Evolutionary conservation across 2,888 invertebrate species (phyloP).

Genomic region (Hirtodrosophila confusa): DNA sequence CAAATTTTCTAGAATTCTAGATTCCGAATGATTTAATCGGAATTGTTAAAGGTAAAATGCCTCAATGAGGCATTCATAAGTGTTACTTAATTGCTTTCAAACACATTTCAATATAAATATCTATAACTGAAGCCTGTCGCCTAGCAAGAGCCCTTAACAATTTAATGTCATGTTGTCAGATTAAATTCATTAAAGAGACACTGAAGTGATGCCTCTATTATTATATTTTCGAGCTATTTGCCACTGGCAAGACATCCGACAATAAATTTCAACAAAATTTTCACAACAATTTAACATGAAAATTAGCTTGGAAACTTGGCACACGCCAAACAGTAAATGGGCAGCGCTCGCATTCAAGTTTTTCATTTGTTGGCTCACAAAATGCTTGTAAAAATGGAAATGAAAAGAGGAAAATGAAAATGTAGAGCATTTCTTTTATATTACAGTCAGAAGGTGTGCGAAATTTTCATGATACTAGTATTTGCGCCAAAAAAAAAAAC

Average conservation of each 20-base stretch:
- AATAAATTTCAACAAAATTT: slow-evolving; percentile 7
- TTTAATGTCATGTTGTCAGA: neutral
- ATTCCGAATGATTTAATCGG: no score
- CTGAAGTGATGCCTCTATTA: neutral
- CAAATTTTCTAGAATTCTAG: no score
- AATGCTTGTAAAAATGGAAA: slow-evolving; percentile 1
- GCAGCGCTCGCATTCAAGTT: neutral
- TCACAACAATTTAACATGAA: slow-evolving; percentile 16
- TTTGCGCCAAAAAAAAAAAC: slow-evolving; percentile 39
- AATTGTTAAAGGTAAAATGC: no score
- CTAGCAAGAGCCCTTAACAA: neutral
- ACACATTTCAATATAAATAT: no score
- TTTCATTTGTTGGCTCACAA: slow-evolving; percentile 8
- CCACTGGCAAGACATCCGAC: neutral
- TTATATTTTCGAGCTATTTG: neutral
- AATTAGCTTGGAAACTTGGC: slow-evolving; percentile 29
- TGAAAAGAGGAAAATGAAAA: slow-evolving; percentile 35
- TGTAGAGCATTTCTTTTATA: slow-evolving; percentile 44
- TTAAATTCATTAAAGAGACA: neutral
- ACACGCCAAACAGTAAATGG: slow-evolving; percentile 12
- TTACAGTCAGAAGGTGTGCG: slow-evolving; percentile 56
- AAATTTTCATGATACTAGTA: slow-evolving; percentile 30
- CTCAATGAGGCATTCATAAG: no score
- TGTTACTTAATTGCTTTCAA: no score
- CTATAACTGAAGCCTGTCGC: neutral